Evolutionary conservation across 2,888 invertebrate species (phyloP).

Genomic region (Strigamia maritima): DNA sequence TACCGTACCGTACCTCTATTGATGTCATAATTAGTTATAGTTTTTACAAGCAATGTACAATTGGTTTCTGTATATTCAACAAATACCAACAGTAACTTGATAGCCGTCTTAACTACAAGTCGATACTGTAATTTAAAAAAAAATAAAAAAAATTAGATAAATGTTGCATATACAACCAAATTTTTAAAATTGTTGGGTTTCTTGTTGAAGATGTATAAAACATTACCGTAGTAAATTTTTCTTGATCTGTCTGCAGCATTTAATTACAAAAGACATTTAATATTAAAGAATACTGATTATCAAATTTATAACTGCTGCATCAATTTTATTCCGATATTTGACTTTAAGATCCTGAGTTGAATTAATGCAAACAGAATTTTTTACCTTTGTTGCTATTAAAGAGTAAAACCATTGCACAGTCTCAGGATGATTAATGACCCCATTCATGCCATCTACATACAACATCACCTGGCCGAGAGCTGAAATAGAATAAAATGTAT

Average conservation of each 20-base stretch:
- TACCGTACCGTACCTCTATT: conserved; percentile 62
- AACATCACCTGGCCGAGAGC: conserved; percentile 88
- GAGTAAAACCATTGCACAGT: conserved; percentile 98
- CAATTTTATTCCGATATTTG: too few relatives aligned
- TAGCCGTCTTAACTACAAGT: conserved; percentile 94
- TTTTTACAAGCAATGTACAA: conserved; percentile 83
- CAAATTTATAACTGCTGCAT: background rate
- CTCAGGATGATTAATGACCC: conserved; percentile 92
- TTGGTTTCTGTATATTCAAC: conserved; percentile 97
- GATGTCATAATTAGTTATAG: conserved; percentile 77
- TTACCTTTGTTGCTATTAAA: conserved; percentile 71
- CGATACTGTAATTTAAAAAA: conserved; percentile 63
- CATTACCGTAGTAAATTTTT: conserved; percentile 24
- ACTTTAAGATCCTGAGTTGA: too few relatives aligned
- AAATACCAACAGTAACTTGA: conserved; percentile 94
- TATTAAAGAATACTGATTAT: background rate
- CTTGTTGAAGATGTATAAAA: background rate
- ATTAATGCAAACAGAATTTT: too few relatives aligned
- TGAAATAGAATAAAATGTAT: conserved; percentile 46
- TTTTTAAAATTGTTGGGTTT: too few relatives aligned
- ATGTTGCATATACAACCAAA: too few relatives aligned
- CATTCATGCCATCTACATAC: conserved; percentile 99
- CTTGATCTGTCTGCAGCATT: conserved; percentile 15
- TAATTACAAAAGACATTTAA: background rate
- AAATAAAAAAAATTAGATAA: conserved; percentile 24